Percentiles rank a stretch among this genome's conserved stretches.
These are phyloP conservation scores for Rotaria magnacalcarata DNA, from an alignment of 2,888 invertebrate genomes.

Conservation along the genomic window DNA sequence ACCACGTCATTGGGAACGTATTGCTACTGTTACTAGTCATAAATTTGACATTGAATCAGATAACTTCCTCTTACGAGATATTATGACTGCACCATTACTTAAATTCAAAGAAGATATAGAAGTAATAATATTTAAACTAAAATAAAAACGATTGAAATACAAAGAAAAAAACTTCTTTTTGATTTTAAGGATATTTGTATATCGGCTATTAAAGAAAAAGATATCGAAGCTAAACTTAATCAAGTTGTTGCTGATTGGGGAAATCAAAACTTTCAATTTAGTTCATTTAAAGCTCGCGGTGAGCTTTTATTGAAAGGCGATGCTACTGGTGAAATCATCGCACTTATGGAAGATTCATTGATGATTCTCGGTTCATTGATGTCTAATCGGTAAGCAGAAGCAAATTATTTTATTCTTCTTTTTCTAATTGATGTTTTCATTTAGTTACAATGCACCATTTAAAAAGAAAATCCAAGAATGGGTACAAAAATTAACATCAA, in stretches of 20 bases:
- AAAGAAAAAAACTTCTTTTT: too few species aligned
- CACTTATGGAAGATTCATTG: conserved; percentile 86
- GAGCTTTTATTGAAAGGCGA: conserved; percentile 87
- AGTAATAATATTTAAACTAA: conserved; percentile 58
- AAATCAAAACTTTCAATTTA: conserved; percentile 78
- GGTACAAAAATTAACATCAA: conserved; percentile 86
- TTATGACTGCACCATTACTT: conserved; percentile 84
- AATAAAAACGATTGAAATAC: too few species aligned
- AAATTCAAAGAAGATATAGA: conserved; percentile 93
- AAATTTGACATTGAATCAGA: conserved; percentile 85
- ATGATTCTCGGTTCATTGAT: conserved; percentile 88
- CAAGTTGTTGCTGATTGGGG: conserved; percentile 93
- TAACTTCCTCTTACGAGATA: conserved; percentile 85
- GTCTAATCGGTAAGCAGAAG: conserved; percentile 68
- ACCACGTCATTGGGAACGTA: conserved; percentile 72
- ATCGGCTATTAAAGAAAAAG: conserved; percentile 94
- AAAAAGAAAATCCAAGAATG: conserved; percentile 92
- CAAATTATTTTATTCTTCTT: conserved; percentile 10
- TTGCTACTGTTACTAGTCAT: conserved; percentile 81
- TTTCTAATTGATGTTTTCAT: conserved; percentile 55
- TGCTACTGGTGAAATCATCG: conserved; percentile 88
- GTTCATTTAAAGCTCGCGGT: conserved; percentile 87
- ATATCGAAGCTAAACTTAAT: conserved; percentile 88
- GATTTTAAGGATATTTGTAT: conserved; percentile 77
- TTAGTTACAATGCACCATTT: conserved; percentile 83